These are phyloP conservation scores for Hesperia comma DNA, from an alignment of 2,888 invertebrate species.

Conservation along the genomic window DNA sequence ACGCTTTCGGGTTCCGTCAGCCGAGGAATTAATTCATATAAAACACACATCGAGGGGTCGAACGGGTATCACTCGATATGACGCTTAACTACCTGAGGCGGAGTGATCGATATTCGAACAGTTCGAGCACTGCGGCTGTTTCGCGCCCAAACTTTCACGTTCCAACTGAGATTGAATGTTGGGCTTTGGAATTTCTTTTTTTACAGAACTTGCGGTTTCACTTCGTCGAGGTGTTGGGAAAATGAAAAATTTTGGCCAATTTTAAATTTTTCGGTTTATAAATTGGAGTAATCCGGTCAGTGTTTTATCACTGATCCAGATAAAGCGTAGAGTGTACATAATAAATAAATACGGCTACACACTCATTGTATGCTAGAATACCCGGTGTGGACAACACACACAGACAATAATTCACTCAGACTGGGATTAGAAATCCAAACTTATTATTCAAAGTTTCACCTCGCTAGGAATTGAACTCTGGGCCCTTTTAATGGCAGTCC, in stretches of 20 bases:
- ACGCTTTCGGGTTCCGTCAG: conserved; percentile 75
- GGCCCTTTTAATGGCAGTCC: too few species aligned
- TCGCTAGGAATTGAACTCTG: too few species aligned
- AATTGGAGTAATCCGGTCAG: not conserved
- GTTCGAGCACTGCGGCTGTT: conserved; percentile 37
- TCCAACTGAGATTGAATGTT: conserved; percentile 36
- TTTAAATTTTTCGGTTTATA: conserved; percentile 17
- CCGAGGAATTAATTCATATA: conserved; percentile 83
- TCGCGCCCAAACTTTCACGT: conserved; percentile 38
- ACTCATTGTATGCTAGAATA: too few species aligned
- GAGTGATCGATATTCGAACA: conserved; percentile 37
- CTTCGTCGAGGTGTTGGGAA: conserved; percentile 36
- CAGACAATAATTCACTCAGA: too few species aligned
- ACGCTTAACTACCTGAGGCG: conserved; percentile 38
- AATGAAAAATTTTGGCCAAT: conserved; percentile 18
- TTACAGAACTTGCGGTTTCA: conserved; percentile 36
- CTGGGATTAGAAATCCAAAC: too few species aligned
- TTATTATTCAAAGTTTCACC: too few species aligned
- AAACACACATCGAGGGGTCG: conserved; percentile 57
- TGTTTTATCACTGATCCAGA: conserved; percentile 19
- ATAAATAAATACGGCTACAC: too few species aligned
- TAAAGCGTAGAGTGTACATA: not conserved
- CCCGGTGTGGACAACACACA: too few species aligned
- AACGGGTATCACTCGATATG: conserved; percentile 44
- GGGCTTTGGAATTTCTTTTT: conserved; percentile 29